Base-by-base conservation (phyloP, 1,140 invertebrate genomes). In the Dreissena rostriformis region DNA sequence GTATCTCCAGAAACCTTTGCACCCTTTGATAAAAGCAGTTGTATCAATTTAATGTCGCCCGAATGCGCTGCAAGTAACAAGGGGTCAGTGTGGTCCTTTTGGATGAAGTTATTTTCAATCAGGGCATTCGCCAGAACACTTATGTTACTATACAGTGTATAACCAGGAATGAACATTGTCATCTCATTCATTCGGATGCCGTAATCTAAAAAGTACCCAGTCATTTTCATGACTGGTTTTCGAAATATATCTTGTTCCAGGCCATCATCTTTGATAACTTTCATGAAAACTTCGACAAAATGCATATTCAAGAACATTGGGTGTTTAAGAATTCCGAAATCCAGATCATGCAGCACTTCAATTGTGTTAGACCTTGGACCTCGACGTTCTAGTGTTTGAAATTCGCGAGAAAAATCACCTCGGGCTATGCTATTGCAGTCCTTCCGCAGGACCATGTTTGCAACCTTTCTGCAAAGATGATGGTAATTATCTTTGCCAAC, bases 311-410 rank as follows among this genome's bases (percentile, higher is more conserved):
- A 39, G 49, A 81, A 81, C 15, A 68, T 68, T 57, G 57, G 51
- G 22, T 81, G 78, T 61, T 81, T 72, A 11, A 81, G 68, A 7
- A 81, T 71, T 2, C 78, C 68, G 65, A 72, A 81, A 49, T 81
- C 78, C 71, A 81, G 28, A 12, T 12, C 51, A 52, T 29, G 29
- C 19, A 51, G 22, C 29, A 65, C 19, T 2, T 71, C 39, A 15
- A 81, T 65, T 2, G 17, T 49, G 28, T 81, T 81, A 12, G 17
- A 22, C 5, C 68, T 55, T 15, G 24, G 24, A 4, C 78, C 78
- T 1, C 1, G 61, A 57, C 68, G 49, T 24, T 39, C 5, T 6
- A 81, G 28, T 0, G 14, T 39, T 8, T 81, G 52, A 52, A 81
- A 81, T 22, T 81, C 68, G 22, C 61, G 24, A 22, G 24, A 11